Evolutionary conservation across 2,797 vertebrate genomes (phyloP).

Genomic region (Gorsachius magnificus): DNA sequence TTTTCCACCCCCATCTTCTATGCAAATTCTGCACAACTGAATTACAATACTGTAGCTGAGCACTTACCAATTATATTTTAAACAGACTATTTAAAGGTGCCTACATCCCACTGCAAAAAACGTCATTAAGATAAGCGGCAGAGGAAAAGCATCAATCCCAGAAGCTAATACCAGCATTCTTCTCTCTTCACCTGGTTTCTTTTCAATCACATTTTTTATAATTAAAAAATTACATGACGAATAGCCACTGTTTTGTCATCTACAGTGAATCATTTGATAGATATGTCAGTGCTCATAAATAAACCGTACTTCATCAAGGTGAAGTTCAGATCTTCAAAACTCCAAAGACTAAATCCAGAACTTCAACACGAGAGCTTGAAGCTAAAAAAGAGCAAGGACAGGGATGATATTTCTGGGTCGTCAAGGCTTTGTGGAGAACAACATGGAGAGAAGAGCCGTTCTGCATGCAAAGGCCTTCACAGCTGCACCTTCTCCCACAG

Average conservation of each 20-base stretch:
- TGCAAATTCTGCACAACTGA: not conserved
- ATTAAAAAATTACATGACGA: not conserved
- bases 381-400: not conserved
- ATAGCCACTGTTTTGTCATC: not conserved
- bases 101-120: not conserved
- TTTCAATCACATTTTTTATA: not conserved
- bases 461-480: not conserved
- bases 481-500: not conserved
- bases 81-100: conserved; percentile 11
- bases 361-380: accelerated
- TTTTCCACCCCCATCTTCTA: not conserved
- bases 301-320: not conserved
- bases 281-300: not conserved
- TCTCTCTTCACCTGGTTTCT: not conserved
- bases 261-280: not conserved
- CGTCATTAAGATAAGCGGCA: not conserved
- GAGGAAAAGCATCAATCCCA: not conserved
- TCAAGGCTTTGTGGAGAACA: not conserved
- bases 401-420: not conserved
- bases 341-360: not conserved
- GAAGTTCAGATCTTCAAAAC: not conserved
- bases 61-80: not conserved
- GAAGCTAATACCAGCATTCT: not conserved
- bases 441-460: not conserved
- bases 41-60: not conserved